These are phyloP conservation scores for Equus quagga DNA, from an alignment of 2,113 vertebrate species.

Conservation along the genomic window DNA sequence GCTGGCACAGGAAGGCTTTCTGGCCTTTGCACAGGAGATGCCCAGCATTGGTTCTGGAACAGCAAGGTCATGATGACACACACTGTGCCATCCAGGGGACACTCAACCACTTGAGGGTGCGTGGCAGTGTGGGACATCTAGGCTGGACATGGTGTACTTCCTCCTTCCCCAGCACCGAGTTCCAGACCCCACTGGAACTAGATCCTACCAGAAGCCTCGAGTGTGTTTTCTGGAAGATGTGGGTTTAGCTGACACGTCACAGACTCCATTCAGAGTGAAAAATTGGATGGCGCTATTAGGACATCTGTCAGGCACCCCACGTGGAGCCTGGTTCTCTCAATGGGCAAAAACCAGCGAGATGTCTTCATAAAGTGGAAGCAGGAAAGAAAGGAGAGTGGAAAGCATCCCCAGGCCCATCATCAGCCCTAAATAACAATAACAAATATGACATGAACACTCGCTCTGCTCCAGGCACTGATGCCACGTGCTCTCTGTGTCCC, in stretches of 20 bases:
- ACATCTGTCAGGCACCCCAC: conserved; percentile 62
- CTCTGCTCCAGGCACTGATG: not conserved
- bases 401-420: not conserved
- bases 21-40: not conserved
- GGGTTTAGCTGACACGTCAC: not conserved
- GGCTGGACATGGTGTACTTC: not conserved
- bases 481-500: not conserved
- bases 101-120: not conserved
- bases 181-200: not conserved
- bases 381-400: not conserved
- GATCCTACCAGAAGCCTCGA: not conserved
- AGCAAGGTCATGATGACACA: not conserved
- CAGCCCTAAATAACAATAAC: not conserved
- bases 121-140: not conserved
- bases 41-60: not conserved
- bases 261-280: conserved; percentile 38
- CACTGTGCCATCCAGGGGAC: not conserved
- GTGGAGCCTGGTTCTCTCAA: conserved; percentile 55
- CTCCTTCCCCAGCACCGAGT: not conserved
- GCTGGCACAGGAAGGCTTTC: not conserved
- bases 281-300: conserved; percentile 47
- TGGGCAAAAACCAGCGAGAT: conserved; percentile 60
- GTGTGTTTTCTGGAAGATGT: not conserved
- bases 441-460: not conserved
- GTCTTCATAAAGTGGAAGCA: conserved; percentile 4